phyloP scores from a whole-genome alignment of 35 echinoderm and acorn worm species.

The Ophioderma brevispina region DNA sequence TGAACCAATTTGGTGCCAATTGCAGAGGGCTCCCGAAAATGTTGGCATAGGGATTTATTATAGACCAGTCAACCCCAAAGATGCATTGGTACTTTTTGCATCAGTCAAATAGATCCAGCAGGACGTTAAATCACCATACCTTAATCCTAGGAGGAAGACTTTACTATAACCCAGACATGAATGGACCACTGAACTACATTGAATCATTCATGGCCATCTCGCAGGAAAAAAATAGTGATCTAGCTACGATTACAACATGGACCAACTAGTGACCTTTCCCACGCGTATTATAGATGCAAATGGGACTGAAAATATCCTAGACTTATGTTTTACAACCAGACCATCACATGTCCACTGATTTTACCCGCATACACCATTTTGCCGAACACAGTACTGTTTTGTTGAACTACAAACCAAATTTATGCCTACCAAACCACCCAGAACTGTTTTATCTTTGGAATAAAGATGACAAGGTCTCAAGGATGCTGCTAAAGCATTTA shows the following conservation, averaged over 20 bases:
- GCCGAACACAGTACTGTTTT: conserved; percentile 38
- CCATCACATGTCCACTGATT: conserved; percentile 9
- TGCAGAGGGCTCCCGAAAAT: conserved; percentile 4
- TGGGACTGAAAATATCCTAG: conserved; percentile 8
- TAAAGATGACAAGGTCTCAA: conserved; percentile 22
- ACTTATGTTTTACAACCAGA: conserved; percentile 1
- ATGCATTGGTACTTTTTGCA: too few relatives aligned
- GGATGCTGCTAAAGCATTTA: background rate
- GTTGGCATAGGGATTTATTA: conserved; percentile 1
- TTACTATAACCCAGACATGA: conserved; percentile 16
- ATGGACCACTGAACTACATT: conserved; percentile 19
- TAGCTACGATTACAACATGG: background rate
- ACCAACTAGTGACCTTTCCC: background rate
- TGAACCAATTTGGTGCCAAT: conserved; percentile 33
- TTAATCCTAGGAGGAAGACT: conserved; percentile 22
- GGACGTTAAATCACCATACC: background rate
- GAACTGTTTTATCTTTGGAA: conserved; percentile 38
- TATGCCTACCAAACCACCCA: conserved; percentile 14
- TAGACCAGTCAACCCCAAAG: background rate
- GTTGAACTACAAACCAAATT: background rate
- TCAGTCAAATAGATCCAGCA: background rate
- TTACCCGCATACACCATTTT: conserved; percentile 15
- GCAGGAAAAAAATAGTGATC: background rate
- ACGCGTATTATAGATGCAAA: background rate
- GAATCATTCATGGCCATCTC: background rate